Base-by-base conservation (phyloP, 2,113 vertebrate species). In the Pica pica region DNA sequence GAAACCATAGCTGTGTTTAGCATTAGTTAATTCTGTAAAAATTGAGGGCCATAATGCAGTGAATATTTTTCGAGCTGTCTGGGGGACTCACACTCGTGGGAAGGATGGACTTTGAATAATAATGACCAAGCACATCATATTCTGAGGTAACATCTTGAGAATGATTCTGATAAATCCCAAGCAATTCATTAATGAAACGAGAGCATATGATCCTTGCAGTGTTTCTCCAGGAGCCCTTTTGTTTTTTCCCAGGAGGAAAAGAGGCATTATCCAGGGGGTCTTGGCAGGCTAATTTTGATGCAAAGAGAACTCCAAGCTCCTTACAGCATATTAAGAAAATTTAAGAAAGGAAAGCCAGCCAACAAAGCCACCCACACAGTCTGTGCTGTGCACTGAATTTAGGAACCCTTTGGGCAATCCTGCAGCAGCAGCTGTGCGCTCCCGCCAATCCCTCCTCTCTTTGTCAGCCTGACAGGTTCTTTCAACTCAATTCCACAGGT, bases 21-120 rank as follows among this genome's bases (percentile, higher is more conserved):
- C 37, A 42, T 67, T 6, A 64, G 44, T 55, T 96, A 95, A 81
- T 95, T 87, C 74, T 59, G 55, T 61, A 94, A 90, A 96, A 95
- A 92, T 35, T 39, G 67, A 94, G 60, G 55, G 10, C 70, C 35
- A 49, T 94, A 89, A 95, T 89, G 67, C 96, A 92, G 89, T 55
- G 83, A 93, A 87, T 83, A 44, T 81, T 94, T 94, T 94, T 65
- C 3, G 2, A 91, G 60, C 70, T 94, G 63, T 86, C 92, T 90
- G 50, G 77, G 86, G 92, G 73, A 89, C 76, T 93, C 7, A 1
- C 30, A 67, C 77, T 96, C 42, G 24, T 73, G 63, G 92, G 92
- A 91, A 91, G 49, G 64, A 96, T 61, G 87, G 67, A 47, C 52
- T 96, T 82, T 83, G 94, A 97, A 97, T 96, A 95, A 92, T 83